Conservation (phyloP, 2,888 invertebrate species). For the Sinodicranocentrus sp. region DNA sequence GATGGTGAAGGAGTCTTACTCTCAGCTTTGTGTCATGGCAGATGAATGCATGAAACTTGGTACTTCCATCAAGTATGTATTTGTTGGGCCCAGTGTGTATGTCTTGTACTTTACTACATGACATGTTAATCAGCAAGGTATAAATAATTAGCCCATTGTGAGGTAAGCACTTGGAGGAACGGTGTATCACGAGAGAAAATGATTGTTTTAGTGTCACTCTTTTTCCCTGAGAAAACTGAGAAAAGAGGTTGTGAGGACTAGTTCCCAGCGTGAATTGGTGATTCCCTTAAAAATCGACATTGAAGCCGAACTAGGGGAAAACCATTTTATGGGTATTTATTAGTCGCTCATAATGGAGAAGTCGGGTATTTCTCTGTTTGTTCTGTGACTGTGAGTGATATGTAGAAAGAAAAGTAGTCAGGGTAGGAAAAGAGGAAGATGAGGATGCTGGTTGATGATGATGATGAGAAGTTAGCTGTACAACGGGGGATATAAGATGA, state of each 20-base stretch:
- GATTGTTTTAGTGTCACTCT: too few species aligned
- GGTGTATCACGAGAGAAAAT: too few species aligned
- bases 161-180: too few species aligned
- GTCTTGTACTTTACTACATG: not conserved
- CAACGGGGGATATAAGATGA: conserved; percentile 67
- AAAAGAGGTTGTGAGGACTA: too few species aligned
- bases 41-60: not conserved
- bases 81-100: too few species aligned
- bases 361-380: conserved; percentile 33
- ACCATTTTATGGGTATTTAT: conserved; percentile 58
- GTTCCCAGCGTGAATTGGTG: too few species aligned
- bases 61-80: too few species aligned
- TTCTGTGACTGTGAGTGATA: conserved; percentile 25
- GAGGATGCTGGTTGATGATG: conserved; percentile 47
- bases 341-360: conserved; percentile 58
- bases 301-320: conserved; percentile 12
- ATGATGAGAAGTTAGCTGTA: conserved; percentile 48
- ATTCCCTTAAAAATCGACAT: conserved; percentile 19
- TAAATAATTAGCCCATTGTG: conserved; percentile 54
- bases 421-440: conserved; percentile 10
- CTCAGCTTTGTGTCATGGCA: conserved; percentile 33
- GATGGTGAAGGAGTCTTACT: too few species aligned
- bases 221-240: too few species aligned
- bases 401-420: conserved; percentile 22
- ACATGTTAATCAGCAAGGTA: conserved; percentile 50